Evolutionary conservation across 1,140 invertebrate genomes (phyloP), one percentile per base, ranked within the genome.

Genomic region (Lineus longissimus): DNA sequence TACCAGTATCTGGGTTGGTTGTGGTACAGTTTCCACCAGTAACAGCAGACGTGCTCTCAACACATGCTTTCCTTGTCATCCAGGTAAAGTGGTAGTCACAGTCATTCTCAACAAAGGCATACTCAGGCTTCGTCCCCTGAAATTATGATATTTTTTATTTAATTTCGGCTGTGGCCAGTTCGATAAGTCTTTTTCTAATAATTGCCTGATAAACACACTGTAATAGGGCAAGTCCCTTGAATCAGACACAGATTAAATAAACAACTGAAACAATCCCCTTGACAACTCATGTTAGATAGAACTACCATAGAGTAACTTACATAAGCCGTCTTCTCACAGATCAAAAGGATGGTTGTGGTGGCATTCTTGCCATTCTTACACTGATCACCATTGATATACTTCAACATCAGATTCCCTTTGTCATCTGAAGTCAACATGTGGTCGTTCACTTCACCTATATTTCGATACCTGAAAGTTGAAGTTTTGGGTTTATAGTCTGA

Each of bases 21-120:
- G 72, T 67, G 15, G 41, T 66, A 63, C 78, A 80, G 25, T 71
- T 70, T 19, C 67, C 66, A 22, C 67, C 65, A n/a, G 36, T 27
- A 7, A 19, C 2, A 19, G 22, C 23, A 9, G 63, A 13, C 29
- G 45, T 56, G 7, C 55, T 56, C 25, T 72, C 43, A 0, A 75
- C 70, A 70, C 79, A 81, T n/a, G 78, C 79, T 6, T 73, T 76
- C 27, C 67, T 61, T 7, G 78, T 72, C 9, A 54, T 59, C 78
- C 79, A 81, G 15, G 77, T 63, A 70, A 77, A 77, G 25, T 70
- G 65, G 47, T 77, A 69, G 19, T 75, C 68, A 64, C 76, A 76
- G 2, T 65, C 55, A 55, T 68, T 62, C 2, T 68, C 66, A 30
- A 51, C 62, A 47, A 73, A 75, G 59, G 73, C 71, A 47, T 64